phyloP scores from a whole-genome alignment of 2,113 vertebrate species.

The Nyctibius bracteatus region DNA sequence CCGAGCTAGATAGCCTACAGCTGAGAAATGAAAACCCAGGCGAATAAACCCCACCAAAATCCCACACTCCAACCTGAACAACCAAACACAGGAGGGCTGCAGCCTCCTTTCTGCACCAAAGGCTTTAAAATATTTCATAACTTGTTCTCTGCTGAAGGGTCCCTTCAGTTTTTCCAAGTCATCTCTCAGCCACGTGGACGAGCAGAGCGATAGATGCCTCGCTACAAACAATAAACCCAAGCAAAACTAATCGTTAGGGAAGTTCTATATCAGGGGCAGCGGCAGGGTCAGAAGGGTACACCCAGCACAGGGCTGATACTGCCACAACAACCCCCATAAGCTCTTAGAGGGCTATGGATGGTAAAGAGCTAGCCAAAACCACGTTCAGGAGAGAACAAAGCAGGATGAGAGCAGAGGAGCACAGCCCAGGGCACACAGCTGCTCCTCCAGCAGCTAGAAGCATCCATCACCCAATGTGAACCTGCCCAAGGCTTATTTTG shows the following conservation, averaged over 20 bases:
- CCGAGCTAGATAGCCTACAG: neutral
- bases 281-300: fast-evolving
- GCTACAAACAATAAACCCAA: neutral
- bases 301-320: neutral
- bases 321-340: fast-evolving
- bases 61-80: neutral
- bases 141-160: neutral
- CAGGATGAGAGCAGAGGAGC: neutral
- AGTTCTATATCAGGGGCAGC: neutral
- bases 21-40: neutral
- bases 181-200: fast-evolving
- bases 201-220: neutral
- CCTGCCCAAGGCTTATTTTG: neutral
- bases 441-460: neutral
- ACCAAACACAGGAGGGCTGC: neutral
- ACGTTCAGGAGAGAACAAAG: neutral
- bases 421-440: neutral
- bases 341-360: fast-evolving
- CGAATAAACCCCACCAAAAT: neutral
- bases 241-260: fast-evolving
- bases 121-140: neutral
- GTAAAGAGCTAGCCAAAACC: neutral
- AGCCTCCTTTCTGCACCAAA: neutral
- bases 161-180: neutral
- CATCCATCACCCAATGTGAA: neutral